Evolutionary conservation across 2,888 invertebrate genomes (phyloP).

Genomic region (Pecten maximus): DNA sequence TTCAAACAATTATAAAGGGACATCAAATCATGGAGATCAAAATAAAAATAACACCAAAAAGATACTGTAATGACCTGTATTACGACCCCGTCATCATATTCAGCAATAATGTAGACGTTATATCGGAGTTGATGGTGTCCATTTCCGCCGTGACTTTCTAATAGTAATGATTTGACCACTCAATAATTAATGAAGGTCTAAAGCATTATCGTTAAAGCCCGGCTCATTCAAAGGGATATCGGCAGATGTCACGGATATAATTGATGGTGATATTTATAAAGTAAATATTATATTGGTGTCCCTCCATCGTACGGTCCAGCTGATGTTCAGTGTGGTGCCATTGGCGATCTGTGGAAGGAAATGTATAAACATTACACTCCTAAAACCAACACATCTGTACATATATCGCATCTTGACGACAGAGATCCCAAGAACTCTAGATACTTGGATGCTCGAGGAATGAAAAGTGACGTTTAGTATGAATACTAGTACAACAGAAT

Average conservation of each 20-base stretch:
- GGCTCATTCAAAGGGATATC: neutral
- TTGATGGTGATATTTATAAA: neutral
- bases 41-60: neutral
- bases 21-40: neutral
- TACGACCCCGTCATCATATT: too few species aligned
- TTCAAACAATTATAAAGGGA: neutral
- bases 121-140: too few species aligned
- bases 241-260: neutral
- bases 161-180: too few species aligned
- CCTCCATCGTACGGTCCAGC: too few species aligned
- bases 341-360: too few species aligned
- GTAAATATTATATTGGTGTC: too few species aligned
- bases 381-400: too few species aligned
- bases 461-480: neutral
- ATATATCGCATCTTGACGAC: neutral
- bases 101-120: too few species aligned
- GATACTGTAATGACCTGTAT: neutral
- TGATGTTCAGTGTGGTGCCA: too few species aligned
- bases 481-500: neutral
- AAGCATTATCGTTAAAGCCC: neutral
- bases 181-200: neutral
- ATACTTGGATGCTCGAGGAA: neutral
- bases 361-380: too few species aligned
- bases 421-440: neutral
- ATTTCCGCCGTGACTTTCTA: too few species aligned